Percentiles rank a stretch among this genome's conserved stretches.
phyloP scores from a whole-genome alignment of 1,140 invertebrate species.

The Drosophila hydei region DNA sequence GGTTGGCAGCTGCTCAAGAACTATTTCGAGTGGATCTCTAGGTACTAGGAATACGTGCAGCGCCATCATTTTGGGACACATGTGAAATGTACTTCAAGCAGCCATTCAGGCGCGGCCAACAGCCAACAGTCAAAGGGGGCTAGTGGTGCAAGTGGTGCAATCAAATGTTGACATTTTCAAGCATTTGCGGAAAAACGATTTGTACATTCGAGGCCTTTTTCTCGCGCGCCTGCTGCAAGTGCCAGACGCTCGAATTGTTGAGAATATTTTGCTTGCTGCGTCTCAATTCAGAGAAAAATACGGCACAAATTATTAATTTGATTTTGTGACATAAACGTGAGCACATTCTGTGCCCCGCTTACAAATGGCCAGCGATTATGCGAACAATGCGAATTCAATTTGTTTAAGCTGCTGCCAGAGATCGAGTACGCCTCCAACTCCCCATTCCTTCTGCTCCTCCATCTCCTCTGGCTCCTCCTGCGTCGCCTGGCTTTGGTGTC shows the following conservation, averaged over 20 bases:
- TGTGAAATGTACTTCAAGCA: conserved; percentile 33
- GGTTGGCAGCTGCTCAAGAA: conserved; percentile 75
- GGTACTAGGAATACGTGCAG: conserved; percentile 6
- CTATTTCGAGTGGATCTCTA: conserved; percentile 53
- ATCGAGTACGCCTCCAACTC: conserved; percentile 27
- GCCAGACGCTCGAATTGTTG: conserved; percentile 37
- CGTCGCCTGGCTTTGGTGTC: conserved; percentile 24
- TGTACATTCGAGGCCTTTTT: conserved; percentile 8
- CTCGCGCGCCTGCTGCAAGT: conserved; percentile 34
- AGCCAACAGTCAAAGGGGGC: neutral
- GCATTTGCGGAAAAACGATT: conserved; percentile 19
- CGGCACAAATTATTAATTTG: conserved; percentile 60
- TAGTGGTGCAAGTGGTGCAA: conserved; percentile 3
- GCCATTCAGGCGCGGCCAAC: conserved; percentile 47
- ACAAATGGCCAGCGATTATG: conserved; percentile 72
- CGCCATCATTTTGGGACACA: conserved; percentile 17
- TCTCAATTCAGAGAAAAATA: conserved; percentile 50
- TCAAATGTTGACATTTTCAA: conserved; percentile 36
- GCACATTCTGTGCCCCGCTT: conserved; percentile 65
- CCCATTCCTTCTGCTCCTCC: neutral
- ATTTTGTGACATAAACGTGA: conserved; percentile 77
- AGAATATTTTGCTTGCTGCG: conserved; percentile 4
- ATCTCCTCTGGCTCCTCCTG: neutral
- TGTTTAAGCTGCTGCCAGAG: conserved; percentile 62
- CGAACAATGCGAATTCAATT: conserved; percentile 80